phyloP scores from a whole-genome alignment of 2,797 vertebrate genomes.

The Chaunax sp. region DNA sequence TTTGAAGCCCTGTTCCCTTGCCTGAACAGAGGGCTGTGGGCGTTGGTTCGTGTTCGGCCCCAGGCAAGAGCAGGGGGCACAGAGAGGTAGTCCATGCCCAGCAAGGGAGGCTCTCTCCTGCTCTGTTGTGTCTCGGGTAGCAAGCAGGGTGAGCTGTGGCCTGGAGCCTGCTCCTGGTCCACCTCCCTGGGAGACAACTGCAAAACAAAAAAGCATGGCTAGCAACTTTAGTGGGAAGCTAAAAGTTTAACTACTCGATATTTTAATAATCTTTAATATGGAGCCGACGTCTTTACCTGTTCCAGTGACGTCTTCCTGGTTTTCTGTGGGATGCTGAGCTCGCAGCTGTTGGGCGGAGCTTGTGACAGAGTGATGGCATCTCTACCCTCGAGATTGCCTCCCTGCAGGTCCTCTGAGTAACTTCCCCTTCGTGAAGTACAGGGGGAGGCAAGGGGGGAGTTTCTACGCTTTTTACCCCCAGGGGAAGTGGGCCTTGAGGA shows the following conservation, averaged over 20 bases:
- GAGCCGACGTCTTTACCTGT: constrained; percentile 76
- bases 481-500: constrained; percentile 89
- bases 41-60: constrained; percentile 89
- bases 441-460: constrained; percentile 84
- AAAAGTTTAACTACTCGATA: no score
- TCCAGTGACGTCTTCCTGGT: constrained; percentile 91
- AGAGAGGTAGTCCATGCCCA: constrained; percentile 93
- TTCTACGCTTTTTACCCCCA: constrained; percentile 90
- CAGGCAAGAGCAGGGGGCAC: constrained; percentile 91
- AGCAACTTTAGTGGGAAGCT: neutral
- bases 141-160: constrained; percentile 73
- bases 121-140: constrained; percentile 71
- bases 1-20: constrained; percentile 52
- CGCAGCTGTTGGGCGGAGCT: constrained; percentile 75
- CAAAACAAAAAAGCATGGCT: neutral
- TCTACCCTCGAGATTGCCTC: constrained; percentile 68
- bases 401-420: constrained; percentile 86
- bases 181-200: constrained; percentile 82
- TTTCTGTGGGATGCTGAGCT: constrained; percentile 92
- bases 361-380: constrained; percentile 73
- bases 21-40: constrained; percentile 95
- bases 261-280: neutral
- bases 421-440: constrained; percentile 88
- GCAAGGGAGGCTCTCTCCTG: constrained; percentile 76
- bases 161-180: constrained; percentile 80